Conservation (phyloP, 2,888 invertebrate species). For the Silvanus unidentatus region DNA sequence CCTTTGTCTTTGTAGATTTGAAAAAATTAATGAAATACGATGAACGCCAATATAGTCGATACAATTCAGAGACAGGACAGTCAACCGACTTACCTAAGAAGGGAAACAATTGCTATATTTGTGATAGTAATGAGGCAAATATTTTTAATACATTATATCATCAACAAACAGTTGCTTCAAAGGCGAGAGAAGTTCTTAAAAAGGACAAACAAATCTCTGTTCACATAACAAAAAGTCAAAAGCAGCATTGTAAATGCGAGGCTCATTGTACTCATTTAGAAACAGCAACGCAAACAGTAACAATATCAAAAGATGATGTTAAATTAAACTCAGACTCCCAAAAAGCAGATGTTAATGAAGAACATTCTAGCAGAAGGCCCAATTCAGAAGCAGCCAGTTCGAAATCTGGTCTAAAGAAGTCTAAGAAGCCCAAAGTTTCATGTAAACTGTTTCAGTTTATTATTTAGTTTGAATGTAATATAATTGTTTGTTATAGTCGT, state of each 20-base stretch:
- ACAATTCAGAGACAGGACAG: too few species aligned
- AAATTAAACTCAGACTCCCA: not conserved
- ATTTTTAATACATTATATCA: slow-evolving; percentile 34
- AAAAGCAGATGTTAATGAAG: too few species aligned
- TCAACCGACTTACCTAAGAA: slow-evolving; percentile 20
- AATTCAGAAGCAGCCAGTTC: slow-evolving; percentile 3
- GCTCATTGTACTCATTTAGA: slow-evolving; percentile 22
- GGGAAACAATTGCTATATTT: slow-evolving; percentile 9
- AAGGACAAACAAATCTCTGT: slow-evolving; percentile 32
- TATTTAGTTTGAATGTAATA: not conserved
- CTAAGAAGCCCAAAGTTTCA: slow-evolving; percentile 21
- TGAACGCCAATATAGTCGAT: slow-evolving; percentile 28
- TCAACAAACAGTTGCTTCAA: slow-evolving; percentile 43
- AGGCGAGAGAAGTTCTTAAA: slow-evolving; percentile 36
- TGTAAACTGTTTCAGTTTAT: slow-evolving; percentile 18
- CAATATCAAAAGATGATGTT: not conserved
- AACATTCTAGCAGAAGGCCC: too few species aligned
- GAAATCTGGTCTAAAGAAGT: too few species aligned
- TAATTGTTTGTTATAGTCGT: slow-evolving; percentile 51
- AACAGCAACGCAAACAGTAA: not conserved
- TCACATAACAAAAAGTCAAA: slow-evolving; percentile 24
- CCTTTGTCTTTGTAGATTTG: slow-evolving; percentile 51
- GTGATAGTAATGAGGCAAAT: slow-evolving; percentile 7
- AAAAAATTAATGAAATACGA: slow-evolving; percentile 63
- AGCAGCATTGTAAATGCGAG: slow-evolving; percentile 3